A percentile compares a stretch with the other conserved stretches of the same genome.
Evolutionary conservation across 2,797 vertebrate species (phyloP).

Genomic region (Myotis findleyi): DNA sequence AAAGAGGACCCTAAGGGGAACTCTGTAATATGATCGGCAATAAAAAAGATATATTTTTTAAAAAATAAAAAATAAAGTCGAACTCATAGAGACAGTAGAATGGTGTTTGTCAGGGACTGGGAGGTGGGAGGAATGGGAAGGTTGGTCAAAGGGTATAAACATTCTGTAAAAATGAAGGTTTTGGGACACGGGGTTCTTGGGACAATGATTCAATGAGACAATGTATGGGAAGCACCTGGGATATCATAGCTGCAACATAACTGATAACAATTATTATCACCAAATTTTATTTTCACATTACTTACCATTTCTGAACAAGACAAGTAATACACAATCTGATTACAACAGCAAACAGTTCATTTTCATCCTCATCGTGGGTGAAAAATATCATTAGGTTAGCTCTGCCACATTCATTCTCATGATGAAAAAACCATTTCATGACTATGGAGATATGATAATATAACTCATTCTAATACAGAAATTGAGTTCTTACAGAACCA

Average conservation of each 20-base stretch:
- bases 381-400: neutral
- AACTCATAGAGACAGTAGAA: neutral
- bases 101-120: neutral
- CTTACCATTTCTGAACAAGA: neutral
- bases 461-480: neutral
- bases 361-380: neutral
- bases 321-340: neutral
- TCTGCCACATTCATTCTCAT: neutral
- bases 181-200: neutral
- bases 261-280: neutral
- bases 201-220: neutral
- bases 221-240: neutral
- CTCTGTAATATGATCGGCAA: too few relatives aligned
- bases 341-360: neutral
- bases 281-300: constrained; percentile 21
- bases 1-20: neutral
- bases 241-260: neutral
- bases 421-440: neutral
- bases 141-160: neutral
- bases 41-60: too few relatives aligned
- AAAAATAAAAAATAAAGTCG: too few relatives aligned
- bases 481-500: neutral
- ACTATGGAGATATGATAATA: neutral
- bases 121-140: neutral
- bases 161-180: neutral